These are phyloP conservation scores for Zaprionus capensis DNA, from an alignment of 1,140 invertebrate genomes.

Conservation along the genomic window DNA sequence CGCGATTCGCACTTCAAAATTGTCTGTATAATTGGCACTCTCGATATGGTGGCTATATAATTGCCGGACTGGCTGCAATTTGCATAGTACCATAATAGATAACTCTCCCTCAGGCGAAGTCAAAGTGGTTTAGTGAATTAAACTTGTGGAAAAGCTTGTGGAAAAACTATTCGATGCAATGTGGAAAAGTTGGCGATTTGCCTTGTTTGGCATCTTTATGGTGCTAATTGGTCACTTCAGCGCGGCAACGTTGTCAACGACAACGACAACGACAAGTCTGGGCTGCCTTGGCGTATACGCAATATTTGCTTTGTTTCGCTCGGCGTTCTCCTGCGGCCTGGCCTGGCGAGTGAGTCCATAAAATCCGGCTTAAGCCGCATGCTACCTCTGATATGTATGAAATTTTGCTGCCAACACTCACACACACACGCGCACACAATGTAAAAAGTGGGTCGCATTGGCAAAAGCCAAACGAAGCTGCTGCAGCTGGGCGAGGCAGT, in stretches of 20 bases:
- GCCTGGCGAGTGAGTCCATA: slow-evolving; percentile 51
- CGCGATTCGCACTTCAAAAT: slow-evolving; percentile 42
- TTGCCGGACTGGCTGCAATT: neutral
- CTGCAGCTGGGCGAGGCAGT: slow-evolving; percentile 25
- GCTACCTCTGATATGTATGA: slow-evolving; percentile 77
- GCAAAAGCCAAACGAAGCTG: slow-evolving; percentile 21
- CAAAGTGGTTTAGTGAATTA: neutral
- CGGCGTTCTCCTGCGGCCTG: neutral
- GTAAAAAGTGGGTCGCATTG: slow-evolving; percentile 63
- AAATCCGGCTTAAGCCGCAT: slow-evolving; percentile 75
- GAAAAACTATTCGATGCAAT: slow-evolving; percentile 2
- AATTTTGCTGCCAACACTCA: slow-evolving; percentile 51
- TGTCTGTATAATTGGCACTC: slow-evolving; percentile 26
- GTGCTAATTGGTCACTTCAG: slow-evolving; percentile 71
- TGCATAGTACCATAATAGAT: neutral
- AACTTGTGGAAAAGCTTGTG: neutral
- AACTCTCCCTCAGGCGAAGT: neutral
- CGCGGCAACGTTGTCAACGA: slow-evolving; percentile 67
- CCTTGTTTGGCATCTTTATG: slow-evolving; percentile 21
- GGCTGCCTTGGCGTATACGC: slow-evolving; percentile 67
- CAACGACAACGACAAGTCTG: slow-evolving; percentile 56
- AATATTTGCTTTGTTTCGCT: slow-evolving; percentile 66
- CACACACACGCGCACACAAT: slow-evolving; percentile 18
- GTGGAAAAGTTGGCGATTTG: slow-evolving; percentile 26
- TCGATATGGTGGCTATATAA: neutral